Base-by-base conservation (phyloP, 2,113 vertebrate genomes). In the Tyrannus savana region DNA sequence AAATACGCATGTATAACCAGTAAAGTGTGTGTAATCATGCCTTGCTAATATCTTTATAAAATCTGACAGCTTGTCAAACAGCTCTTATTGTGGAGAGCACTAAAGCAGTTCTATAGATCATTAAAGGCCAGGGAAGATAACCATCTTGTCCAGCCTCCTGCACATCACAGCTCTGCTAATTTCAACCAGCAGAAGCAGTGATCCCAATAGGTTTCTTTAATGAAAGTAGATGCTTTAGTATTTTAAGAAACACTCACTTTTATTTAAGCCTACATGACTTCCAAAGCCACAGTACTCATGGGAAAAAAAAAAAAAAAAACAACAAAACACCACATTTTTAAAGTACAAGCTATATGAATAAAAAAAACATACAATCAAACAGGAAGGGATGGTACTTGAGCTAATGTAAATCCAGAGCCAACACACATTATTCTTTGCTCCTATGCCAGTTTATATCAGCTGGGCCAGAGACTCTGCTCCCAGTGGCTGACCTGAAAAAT, bases 91-190 rank as follows among this genome's bases (percentile, higher is more conserved):
- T 58, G 47, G 79, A 69, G 80, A 89, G 69, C 35, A 80, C 52
- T 2, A 4, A 84, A 93, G 58, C 75, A 53, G n/a, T 73, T 89
- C 64, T 28, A 80, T 30, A 73, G 63, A 74, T 59, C 58, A 35
- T 75, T 67, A 84, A 88, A 94, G 52, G 60, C 69, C 62, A 75
- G 18, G 49, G 74, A 84, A 92, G 62, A 30, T 46, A 91, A 93
- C 41, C 23, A 72, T 66, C 76, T 75, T 60, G 33, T 80, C 59
- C 5, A 1, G 87, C 35, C 68, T 78, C 47, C 56, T 87, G 77
- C 87, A 84, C 41, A 72, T 72, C 86, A 69, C 72, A 95, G 79
- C 75, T 35, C 84, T 60, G 44, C 53, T 84, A 68, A 96, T 78
- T 92, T 82, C 85, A 84, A 17, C 33, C n/a, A 50, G 44, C 39